These are phyloP conservation scores for Lacanobia oleracea DNA, from an alignment of 2,888 invertebrate genomes.

Conservation along the genomic window DNA sequence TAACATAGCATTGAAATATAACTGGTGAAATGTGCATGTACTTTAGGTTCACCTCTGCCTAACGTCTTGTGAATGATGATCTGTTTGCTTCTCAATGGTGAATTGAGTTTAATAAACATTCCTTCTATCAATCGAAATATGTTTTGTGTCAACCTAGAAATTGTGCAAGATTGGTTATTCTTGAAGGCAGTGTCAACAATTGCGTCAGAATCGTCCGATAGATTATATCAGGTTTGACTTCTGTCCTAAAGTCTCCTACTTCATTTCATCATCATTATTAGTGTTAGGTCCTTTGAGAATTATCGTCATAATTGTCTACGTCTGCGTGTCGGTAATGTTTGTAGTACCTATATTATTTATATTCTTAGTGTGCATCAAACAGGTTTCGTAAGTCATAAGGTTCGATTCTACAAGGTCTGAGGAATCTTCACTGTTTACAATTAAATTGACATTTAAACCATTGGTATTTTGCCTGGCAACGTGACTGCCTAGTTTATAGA, in stretches of 20 bases:
- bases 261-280: constrained; percentile 7
- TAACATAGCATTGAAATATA: not conserved
- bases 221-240: not conserved
- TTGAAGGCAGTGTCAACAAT: not conserved
- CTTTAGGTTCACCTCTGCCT: too few species aligned
- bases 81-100: too few species aligned
- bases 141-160: not conserved
- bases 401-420: constrained; percentile 46
- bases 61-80: too few species aligned
- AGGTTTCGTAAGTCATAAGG: constrained; percentile 50
- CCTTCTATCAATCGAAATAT: not conserved
- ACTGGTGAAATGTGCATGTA: not conserved
- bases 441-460: constrained; percentile 63
- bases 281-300: constrained; percentile 24
- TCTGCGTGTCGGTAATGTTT: constrained; percentile 1
- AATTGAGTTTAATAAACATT: not conserved
- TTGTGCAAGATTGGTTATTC: too few species aligned
- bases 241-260: constrained; percentile 16
- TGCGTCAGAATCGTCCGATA: not conserved
- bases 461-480: constrained; percentile 45
- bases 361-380: constrained; percentile 49
- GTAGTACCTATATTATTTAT: constrained; percentile 16
- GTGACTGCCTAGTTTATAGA: constrained; percentile 15
- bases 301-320: constrained; percentile 3
- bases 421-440: constrained; percentile 55